Evolutionary conservation across 1,140 invertebrate genomes (phyloP).

Genomic region (Portunus trituberculatus): DNA sequence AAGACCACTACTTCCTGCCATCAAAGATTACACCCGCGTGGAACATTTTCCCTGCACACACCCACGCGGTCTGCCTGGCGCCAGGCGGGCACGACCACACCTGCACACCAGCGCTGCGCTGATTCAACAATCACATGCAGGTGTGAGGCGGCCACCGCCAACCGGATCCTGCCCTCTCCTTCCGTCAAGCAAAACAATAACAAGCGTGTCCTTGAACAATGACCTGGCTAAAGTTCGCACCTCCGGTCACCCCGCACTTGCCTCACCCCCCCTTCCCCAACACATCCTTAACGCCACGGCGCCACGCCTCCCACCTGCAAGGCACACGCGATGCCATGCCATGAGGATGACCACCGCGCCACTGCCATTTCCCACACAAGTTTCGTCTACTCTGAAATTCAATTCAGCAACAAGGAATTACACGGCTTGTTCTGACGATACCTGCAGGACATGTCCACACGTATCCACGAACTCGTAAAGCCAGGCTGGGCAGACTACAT

Average conservation of each 20-base stretch:
- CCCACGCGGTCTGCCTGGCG: background rate
- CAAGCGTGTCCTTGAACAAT: slow-evolving; percentile 55
- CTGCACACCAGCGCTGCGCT: background rate
- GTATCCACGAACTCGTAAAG: background rate
- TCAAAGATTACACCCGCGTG: background rate
- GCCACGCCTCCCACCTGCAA: background rate
- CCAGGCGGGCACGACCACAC: background rate
- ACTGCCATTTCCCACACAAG: background rate
- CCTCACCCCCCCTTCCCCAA: background rate
- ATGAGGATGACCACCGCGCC: background rate
- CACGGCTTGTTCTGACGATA: background rate
- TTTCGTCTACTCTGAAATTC: background rate
- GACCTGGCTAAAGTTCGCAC: slow-evolving; percentile 38
- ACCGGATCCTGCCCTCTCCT: background rate
- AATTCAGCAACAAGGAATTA: background rate
- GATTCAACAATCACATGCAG: background rate
- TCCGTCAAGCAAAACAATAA: slow-evolving; percentile 43
- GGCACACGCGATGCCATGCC: background rate
- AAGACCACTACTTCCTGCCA: background rate
- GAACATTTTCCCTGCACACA: background rate
- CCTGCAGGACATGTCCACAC: background rate
- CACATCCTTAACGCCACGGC: background rate
- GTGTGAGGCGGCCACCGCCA: background rate
- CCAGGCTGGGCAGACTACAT: background rate
- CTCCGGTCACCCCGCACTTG: background rate